A percentile compares a stretch with the other conserved stretches of the same genome.
These are phyloP conservation scores for Petromus typicus DNA, from an alignment of 2,113 vertebrate species.

Conservation along the genomic window DNA sequence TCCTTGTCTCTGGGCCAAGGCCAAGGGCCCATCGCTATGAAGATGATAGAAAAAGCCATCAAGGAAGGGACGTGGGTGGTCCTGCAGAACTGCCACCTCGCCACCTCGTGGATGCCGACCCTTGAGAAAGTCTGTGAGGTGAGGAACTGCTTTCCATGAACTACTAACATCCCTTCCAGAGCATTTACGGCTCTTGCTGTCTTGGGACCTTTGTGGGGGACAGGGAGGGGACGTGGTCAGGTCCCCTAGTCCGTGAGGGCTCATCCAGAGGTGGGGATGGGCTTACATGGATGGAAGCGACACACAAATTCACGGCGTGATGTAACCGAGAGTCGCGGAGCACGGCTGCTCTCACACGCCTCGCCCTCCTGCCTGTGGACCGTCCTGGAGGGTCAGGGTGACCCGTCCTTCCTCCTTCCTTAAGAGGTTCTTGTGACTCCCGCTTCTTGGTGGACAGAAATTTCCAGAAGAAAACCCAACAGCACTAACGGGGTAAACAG, in stretches of 20 bases:
- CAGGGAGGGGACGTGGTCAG: accelerated
- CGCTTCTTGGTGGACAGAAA: not conserved
- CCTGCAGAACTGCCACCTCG: slow-evolving; percentile 95
- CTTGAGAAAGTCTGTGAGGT: slow-evolving; percentile 95
- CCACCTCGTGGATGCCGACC: slow-evolving; percentile 95
- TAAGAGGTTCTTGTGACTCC: accelerated
- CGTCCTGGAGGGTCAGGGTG: not conserved
- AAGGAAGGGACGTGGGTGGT: slow-evolving; percentile 94
- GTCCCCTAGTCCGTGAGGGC: accelerated
- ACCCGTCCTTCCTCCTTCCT: not conserved
- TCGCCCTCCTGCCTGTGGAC: not conserved
- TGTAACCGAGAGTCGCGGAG: not conserved
- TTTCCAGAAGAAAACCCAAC: not conserved
- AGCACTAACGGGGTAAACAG: not conserved
- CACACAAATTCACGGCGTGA: not conserved
- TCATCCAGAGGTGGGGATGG: not conserved
- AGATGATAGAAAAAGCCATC: slow-evolving; percentile 91
- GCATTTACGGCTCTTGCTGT: not conserved
- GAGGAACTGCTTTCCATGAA: slow-evolving; percentile 22
- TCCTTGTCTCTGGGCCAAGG: slow-evolving; percentile 95
- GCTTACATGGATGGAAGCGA: not conserved
- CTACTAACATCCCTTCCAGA: not conserved
- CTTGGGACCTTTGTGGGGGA: accelerated
- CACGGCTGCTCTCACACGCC: no score
- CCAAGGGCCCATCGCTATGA: slow-evolving; percentile 94